Evolutionary conservation across 1,140 invertebrate species (phyloP), one percentile per base, ranked within the genome.

Genomic region (Coelopa frigida): DNA sequence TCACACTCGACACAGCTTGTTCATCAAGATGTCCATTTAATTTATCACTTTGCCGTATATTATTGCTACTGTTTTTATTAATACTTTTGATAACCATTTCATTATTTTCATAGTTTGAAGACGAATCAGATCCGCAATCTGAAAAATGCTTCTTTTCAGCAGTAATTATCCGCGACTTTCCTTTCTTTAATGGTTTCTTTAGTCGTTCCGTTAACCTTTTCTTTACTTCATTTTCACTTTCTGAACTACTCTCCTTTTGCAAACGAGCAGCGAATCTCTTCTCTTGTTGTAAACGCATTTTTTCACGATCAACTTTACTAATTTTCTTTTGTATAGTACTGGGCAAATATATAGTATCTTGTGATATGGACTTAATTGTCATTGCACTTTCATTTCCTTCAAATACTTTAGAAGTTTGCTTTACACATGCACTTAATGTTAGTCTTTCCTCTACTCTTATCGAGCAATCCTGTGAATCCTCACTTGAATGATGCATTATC

Each of bases 201-300:
- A 64, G 58, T 14, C 65, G 46, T 5, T 53, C 61, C 0, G 53
- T 56, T n/a, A 59, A 62, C 1, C 62, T 49, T 35, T 58, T 63
- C 8, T 57, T 48, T 10, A 66, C 37, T 49, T 67, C 66, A 31
- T 57, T 55, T 37, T 69, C 66, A 5, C 56, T 67, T 26, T 69
- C 66, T 10, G 63, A 68, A 21, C 61, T 65, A 31, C 60, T 68
- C 5, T 54, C 56, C 11, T 57, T 51, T 3, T 55, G 56, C 14
- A 68, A 24, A 0, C 65, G 49, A 4, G 65, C 65, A 0, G 66
- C 61, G 5, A 69, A 58, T 5, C 66, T 43, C 17, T 65, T 53
- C 48, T 68, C 66, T 29, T 65, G 59, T 22, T 61, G 52, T 24
- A 52, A 22, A 5, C 66, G 55, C 36, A 62, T 66, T 45, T 68